Evolutionary conservation across 2,888 invertebrate genomes (phyloP).

Genomic region (Caenorhabditis japonica): DNA sequence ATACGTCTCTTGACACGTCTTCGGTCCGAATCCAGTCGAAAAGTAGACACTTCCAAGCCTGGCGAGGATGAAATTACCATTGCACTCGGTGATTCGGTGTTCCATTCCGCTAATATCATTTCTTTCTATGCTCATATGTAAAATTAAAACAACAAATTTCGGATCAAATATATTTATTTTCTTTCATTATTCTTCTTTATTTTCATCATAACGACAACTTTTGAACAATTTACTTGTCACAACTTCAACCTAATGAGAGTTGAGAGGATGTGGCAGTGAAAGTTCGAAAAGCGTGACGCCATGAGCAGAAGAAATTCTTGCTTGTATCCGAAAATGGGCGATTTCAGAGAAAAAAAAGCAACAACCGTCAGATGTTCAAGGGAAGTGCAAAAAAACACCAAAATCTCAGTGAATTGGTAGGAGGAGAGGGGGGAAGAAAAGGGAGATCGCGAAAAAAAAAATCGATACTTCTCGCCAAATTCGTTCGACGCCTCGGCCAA

Average conservation of each 20-base stretch:
- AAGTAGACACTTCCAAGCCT: slow-evolving; percentile 14
- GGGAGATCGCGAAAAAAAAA: slow-evolving; percentile 31
- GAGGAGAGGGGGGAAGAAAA: background rate
- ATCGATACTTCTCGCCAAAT: slow-evolving; percentile 1
- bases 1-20: slow-evolving; percentile 36
- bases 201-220: no score
- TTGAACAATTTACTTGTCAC: background rate
- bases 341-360: slow-evolving; percentile 43
- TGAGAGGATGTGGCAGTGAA: background rate
- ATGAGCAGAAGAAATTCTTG: no score
- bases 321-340: slow-evolving; percentile 5
- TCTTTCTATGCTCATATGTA: slow-evolving; percentile 40
- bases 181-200: slow-evolving; percentile 2
- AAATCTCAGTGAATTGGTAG: slow-evolving; percentile 23
- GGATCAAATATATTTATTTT: slow-evolving; percentile 30
- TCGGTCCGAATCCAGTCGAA: slow-evolving; percentile 18
- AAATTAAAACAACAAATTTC: slow-evolving; percentile 17
- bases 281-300: no score
- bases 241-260: slow-evolving; percentile 30
- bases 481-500: no score
- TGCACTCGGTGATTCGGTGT: slow-evolving; percentile 25
- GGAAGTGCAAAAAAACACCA: slow-evolving; percentile 30
- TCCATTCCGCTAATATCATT: slow-evolving; percentile 5
- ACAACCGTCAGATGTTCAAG: slow-evolving; percentile 23
- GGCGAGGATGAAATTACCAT: background rate